phyloP scores from a whole-genome alignment of 1,140 invertebrate genomes.

The Scylla paramamosain region DNA sequence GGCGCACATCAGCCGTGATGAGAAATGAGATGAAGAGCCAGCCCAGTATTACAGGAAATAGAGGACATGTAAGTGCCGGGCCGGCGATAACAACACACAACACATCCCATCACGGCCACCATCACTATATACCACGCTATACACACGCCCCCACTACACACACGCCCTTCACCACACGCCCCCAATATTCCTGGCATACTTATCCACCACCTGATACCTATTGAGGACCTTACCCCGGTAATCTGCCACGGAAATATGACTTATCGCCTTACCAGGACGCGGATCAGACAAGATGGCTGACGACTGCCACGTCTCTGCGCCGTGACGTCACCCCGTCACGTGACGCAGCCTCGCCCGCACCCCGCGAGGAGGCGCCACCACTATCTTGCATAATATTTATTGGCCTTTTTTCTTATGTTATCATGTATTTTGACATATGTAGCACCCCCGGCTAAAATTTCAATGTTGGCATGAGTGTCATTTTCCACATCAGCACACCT shows the following conservation, averaged over 20 bases:
- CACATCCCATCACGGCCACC: no score
- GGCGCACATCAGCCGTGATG: not conserved
- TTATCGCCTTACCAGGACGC: not conserved
- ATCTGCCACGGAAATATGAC: not conserved
- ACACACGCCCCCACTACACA: no score
- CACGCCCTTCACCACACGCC: not conserved
- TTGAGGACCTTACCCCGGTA: not conserved
- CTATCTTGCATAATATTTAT: not conserved
- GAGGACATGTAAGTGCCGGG: no score
- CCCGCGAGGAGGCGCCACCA: not conserved
- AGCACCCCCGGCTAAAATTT: no score
- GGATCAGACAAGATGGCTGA: not conserved
- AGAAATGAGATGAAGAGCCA: no score
- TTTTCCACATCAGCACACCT: no score
- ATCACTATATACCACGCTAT: no score
- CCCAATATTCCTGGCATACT: not conserved
- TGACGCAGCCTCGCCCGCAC: not conserved
- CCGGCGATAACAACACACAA: no score
- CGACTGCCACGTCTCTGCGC: not conserved
- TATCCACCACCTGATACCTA: not conserved
- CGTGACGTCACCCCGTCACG: constrained; percentile 6
- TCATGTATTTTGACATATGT: not conserved
- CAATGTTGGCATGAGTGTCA: no score
- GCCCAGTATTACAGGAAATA: no score
- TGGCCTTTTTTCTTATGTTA: not conserved